Conservation (phyloP, 2,888 invertebrate genomes). For the Stegana nigrithorax region DNA sequence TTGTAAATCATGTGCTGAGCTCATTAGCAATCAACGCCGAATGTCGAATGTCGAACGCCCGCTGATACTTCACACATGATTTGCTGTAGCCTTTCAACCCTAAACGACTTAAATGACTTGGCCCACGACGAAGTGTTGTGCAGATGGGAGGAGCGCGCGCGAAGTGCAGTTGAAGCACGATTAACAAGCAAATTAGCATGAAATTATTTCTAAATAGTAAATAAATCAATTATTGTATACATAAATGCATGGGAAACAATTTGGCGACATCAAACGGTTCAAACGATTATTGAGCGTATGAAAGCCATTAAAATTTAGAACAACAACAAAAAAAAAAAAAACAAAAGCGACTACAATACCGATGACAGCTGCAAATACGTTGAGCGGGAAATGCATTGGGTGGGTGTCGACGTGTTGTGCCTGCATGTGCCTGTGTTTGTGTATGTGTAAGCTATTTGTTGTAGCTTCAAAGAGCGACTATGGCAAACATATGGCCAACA, state of each 20-base stretch:
- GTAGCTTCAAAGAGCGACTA: conserved; percentile 1
- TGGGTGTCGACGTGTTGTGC: neutral
- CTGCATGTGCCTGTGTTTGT: too few relatives aligned
- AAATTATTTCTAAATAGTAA: conserved; percentile 56
- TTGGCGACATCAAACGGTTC: conserved; percentile 5
- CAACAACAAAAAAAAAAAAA: neutral
- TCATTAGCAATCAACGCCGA: conserved; percentile 57
- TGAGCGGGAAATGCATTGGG: neutral
- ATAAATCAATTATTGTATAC: conserved; percentile 51
- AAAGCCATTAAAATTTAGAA: conserved; percentile 6
- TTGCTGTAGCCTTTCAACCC: conserved; percentile 38
- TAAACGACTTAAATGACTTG: conserved; percentile 22
- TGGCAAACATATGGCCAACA: conserved; percentile 3
- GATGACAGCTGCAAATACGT: conserved; percentile 12
- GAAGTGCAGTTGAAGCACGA: conserved; percentile 37
- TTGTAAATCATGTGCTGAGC: conserved; percentile 54
- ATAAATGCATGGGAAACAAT: conserved; percentile 31
- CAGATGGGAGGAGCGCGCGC: neutral
- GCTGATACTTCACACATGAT: conserved; percentile 55
- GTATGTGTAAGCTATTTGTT: conserved; percentile 1
- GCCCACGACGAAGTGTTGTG: neutral
- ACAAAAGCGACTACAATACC: neutral
- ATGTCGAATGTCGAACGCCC: conserved; percentile 29
- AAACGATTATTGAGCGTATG: neutral
- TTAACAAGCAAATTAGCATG: conserved; percentile 58